phyloP scores from a whole-genome alignment of 2,113 vertebrate genomes.

The Dunckerocampus dactyliophorus region DNA sequence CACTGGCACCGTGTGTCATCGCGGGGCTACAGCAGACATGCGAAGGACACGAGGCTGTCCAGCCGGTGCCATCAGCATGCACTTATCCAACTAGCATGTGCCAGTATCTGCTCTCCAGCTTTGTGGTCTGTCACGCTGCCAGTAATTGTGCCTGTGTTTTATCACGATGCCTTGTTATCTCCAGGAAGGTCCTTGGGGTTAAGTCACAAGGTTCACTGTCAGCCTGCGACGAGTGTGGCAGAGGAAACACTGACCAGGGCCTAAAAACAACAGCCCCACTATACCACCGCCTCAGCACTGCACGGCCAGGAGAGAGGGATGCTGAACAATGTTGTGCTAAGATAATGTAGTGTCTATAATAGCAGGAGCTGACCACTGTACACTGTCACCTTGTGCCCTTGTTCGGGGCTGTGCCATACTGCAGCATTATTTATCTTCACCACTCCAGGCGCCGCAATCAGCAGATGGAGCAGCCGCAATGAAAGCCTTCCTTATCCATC shows the following conservation, averaged over 20 bases:
- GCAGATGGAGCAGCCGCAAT: slow-evolving; percentile 37
- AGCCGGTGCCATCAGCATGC: slow-evolving; percentile 28
- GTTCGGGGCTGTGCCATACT: slow-evolving; percentile 19
- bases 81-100: slow-evolving; percentile 40
- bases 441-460: slow-evolving; percentile 47
- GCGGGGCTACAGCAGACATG: slow-evolving; percentile 2
- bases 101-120: slow-evolving; percentile 35
- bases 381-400: slow-evolving; percentile 39
- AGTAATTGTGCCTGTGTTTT: slow-evolving; percentile 61
- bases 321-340: slow-evolving; percentile 31
- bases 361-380: slow-evolving; percentile 29
- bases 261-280: neutral
- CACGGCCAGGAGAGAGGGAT: slow-evolving; percentile 9
- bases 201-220: slow-evolving; percentile 44
- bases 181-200: slow-evolving; percentile 36
- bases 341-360: slow-evolving; percentile 43
- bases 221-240: slow-evolving; percentile 29
- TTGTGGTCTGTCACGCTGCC: slow-evolving; percentile 32
- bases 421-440: slow-evolving; percentile 53
- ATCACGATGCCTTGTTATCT: slow-evolving; percentile 62
- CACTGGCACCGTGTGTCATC: neutral
- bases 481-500: slow-evolving; percentile 39
- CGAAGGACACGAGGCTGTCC: slow-evolving; percentile 21
- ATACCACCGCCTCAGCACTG: neutral
- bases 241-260: slow-evolving; percentile 25